Evolutionary conservation across 2,797 vertebrate species (phyloP).

Genomic region (Dendrocincla tyrannina): DNA sequence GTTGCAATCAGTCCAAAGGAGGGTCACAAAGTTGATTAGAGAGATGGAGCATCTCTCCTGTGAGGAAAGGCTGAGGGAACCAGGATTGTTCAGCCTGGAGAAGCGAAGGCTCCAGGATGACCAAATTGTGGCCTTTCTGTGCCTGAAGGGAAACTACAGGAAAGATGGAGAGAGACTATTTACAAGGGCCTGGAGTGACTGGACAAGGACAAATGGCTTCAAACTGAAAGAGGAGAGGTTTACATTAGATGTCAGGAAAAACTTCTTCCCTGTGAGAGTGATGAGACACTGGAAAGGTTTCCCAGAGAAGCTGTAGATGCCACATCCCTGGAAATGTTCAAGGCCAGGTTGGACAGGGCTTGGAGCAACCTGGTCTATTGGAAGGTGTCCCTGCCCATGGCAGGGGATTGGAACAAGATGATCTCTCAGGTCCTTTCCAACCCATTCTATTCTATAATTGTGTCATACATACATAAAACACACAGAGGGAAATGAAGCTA

Average conservation of each 20-base stretch:
- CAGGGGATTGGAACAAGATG: rapidly evolving
- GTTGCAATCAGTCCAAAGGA: rapidly evolving
- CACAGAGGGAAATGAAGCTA: background rate
- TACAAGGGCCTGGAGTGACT: background rate
- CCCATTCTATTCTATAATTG: background rate
- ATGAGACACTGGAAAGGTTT: rapidly evolving
- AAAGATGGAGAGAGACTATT: background rate
- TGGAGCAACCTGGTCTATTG: rapidly evolving
- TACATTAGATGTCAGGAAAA: background rate
- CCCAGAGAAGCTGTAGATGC: rapidly evolving
- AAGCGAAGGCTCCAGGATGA: rapidly evolving
- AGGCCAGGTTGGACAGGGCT: background rate
- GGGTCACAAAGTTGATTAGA: background rate
- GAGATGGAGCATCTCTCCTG: background rate
- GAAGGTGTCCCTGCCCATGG: background rate
- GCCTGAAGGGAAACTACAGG: rapidly evolving
- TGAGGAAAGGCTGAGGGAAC: background rate
- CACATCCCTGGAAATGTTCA: background rate
- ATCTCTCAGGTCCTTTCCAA: background rate
- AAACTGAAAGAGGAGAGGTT: rapidly evolving
- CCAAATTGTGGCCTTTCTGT: rapidly evolving
- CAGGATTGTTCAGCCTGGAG: background rate
- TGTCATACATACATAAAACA: background rate
- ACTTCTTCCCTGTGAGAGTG: rapidly evolving
- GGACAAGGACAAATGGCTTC: rapidly evolving